Evolutionary conservation across 2,797 vertebrate species (phyloP), one percentile per base, ranked within the genome.

Genomic region (Natrix natrix): DNA sequence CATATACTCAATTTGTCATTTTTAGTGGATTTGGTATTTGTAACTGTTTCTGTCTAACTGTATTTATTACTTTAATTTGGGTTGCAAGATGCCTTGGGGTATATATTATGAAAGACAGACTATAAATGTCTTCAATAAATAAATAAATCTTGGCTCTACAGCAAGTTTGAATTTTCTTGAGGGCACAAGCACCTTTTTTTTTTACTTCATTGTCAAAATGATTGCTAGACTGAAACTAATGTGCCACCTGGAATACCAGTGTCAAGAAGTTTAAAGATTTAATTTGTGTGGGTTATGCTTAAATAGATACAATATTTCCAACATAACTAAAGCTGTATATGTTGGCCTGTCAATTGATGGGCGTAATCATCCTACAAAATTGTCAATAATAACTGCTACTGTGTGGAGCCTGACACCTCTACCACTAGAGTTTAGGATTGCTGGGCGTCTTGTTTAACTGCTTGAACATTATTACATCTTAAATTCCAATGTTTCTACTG

Each of bases 61-160:
- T 86, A 86, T 86, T 61, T 63, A 86, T 86, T 63, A n/a, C 59
- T 91, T 87, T 63, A 54, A 91, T 91, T 91, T 91, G 43, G 86
- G n/a, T 59, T 86, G 4, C 48, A 91, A 61, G 28, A 43, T 87
- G 11, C 43, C 8, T 59, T 32, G 43, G 78, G 28, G 8, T 61
- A 60, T 86, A 52, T 86, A 86, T 86, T 52, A 86, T 91, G 74
- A 86, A 86, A 83, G 17, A 17, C 63, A 48, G 69, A 43, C 59
- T 83, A 83, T 54, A 52, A 48, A 26, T n/a, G 57, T 61, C 26
- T 86, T 43, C 26, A 90, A 86, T 83, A 60, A 60, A 86, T 60
- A 86, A 86, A 60, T 59, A 86, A 91, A 60, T 48, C 26, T 91
- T 26, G 43, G 11, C 26, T 22, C 16, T 20, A 10, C 8, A 86